These are phyloP conservation scores for Dichetophora obliterata DNA, from an alignment of 2,888 invertebrate genomes.

Conservation along the genomic window DNA sequence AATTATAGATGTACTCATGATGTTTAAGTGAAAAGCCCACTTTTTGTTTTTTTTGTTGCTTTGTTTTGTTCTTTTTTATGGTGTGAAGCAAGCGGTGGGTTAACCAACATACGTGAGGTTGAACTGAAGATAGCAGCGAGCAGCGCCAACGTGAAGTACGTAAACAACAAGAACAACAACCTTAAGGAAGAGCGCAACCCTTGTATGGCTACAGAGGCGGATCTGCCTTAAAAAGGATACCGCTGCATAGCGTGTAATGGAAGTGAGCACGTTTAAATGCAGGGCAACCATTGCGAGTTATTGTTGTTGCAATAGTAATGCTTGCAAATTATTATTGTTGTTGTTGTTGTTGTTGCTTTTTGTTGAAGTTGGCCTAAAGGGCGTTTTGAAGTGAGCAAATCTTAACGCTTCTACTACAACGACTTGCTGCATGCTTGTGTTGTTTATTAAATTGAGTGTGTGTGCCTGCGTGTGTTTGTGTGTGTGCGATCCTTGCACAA, in stretches of 20 bases:
- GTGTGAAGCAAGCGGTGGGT: background rate
- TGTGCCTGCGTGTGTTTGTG: background rate
- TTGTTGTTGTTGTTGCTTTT: conserved; percentile 3
- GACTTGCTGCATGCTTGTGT: background rate
- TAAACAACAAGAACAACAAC: background rate
- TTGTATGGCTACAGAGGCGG: background rate
- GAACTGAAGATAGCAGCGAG: background rate
- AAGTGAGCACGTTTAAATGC: background rate
- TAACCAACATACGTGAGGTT: background rate
- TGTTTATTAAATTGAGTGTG: background rate
- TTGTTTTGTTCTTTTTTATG: background rate
- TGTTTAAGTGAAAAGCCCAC: conserved; percentile 19
- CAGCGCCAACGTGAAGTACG: background rate
- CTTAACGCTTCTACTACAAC: conserved; percentile 21
- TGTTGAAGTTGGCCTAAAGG: background rate
- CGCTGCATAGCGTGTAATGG: background rate
- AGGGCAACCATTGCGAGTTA: background rate
- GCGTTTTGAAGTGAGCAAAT: conserved; percentile 20
- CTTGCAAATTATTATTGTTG: background rate
- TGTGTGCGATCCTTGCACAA: background rate
- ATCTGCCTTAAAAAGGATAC: too few relatives aligned
- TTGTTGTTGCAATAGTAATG: background rate
- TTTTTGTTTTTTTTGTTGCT: background rate
- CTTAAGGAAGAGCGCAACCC: background rate
- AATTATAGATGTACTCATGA: conserved; percentile 50